Evolutionary conservation across 2,797 vertebrate genomes (phyloP).

Genomic region (Pangasius djambal): DNA sequence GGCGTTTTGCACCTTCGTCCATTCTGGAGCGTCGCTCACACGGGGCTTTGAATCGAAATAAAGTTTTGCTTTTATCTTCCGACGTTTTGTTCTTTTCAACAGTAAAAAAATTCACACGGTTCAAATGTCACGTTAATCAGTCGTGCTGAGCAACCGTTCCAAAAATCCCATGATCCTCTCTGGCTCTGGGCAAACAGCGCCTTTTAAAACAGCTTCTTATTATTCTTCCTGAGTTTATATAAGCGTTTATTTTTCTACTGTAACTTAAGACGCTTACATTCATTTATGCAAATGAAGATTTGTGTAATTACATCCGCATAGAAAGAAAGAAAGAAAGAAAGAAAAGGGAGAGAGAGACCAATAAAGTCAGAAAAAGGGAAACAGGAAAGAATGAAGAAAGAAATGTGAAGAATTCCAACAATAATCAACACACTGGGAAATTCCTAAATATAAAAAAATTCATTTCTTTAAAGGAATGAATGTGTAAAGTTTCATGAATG

Average conservation of each 20-base stretch:
- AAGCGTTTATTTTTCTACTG: neutral
- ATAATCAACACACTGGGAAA: neutral
- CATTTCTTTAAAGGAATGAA: neutral
- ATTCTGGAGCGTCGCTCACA: conserved; percentile 26
- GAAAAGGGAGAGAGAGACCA: too few species aligned
- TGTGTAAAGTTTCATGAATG: neutral
- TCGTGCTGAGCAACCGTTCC: too few species aligned
- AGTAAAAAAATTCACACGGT: neutral
- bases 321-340: neutral
- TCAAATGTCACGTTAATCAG: neutral
- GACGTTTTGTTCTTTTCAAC: neutral
- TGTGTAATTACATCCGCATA: neutral
- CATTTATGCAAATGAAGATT: neutral
- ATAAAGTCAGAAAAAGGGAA: too few species aligned
- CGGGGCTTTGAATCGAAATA: conserved; percentile 21
- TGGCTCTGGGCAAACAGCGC: neutral
- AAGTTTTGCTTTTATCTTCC: conserved; percentile 13
- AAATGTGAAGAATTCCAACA: neutral
- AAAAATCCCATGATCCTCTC: neutral
- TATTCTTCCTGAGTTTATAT: too few species aligned
- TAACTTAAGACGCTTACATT: neutral
- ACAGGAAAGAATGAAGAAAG: neutral
- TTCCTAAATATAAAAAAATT: neutral
- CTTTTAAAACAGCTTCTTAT: neutral
- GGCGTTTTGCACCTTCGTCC: conserved; percentile 29